Percentiles rank a stretch among this genome's conserved stretches.
Evolutionary conservation across 1,140 invertebrate species (phyloP).

Genomic region (Armadillidium nasatum): DNA sequence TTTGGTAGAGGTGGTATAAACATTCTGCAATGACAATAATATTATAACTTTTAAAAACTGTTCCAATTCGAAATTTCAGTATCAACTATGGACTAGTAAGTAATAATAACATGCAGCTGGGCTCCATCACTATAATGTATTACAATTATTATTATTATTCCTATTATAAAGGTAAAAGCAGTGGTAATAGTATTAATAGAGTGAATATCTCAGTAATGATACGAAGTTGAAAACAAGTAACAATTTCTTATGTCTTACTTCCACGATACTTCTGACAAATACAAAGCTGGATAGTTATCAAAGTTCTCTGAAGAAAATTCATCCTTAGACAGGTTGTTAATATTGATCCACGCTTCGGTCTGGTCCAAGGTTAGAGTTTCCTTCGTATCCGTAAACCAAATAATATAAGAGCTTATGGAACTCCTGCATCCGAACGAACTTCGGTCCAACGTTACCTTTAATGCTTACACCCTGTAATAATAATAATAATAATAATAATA

Average conservation of each 20-base stretch:
- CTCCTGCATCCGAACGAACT: conserved; percentile 62
- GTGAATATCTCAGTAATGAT: too few relatives aligned
- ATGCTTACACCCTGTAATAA: background rate
- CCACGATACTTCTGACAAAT: conserved; percentile 48
- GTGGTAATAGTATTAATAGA: too few relatives aligned
- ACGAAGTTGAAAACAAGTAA: too few relatives aligned
- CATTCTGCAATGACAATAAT: conserved; percentile 64
- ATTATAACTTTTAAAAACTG: too few relatives aligned
- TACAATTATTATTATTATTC: too few relatives aligned
- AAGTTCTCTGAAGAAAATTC: conserved; percentile 34
- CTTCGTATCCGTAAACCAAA: conserved; percentile 59
- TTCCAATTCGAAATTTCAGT: too few relatives aligned
- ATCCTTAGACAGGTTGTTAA: conserved; percentile 41
- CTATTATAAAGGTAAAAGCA: too few relatives aligned
- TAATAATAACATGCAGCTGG: too few relatives aligned
- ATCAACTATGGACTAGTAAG: too few relatives aligned
- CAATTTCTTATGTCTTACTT: too few relatives aligned
- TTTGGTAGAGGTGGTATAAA: conserved; percentile 64
- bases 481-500: too few relatives aligned
- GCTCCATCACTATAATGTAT: too few relatives aligned
- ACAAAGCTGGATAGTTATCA: conserved; percentile 50
- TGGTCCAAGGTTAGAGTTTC: conserved; percentile 50
- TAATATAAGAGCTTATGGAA: conserved; percentile 68
- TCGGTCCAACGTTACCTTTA: conserved; percentile 53
- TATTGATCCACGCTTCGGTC: conserved; percentile 50